Evolutionary conservation across 2,888 invertebrate genomes (phyloP), one percentile per base, ranked within the genome.

Genomic region (Neoaliturus tenellus): DNA sequence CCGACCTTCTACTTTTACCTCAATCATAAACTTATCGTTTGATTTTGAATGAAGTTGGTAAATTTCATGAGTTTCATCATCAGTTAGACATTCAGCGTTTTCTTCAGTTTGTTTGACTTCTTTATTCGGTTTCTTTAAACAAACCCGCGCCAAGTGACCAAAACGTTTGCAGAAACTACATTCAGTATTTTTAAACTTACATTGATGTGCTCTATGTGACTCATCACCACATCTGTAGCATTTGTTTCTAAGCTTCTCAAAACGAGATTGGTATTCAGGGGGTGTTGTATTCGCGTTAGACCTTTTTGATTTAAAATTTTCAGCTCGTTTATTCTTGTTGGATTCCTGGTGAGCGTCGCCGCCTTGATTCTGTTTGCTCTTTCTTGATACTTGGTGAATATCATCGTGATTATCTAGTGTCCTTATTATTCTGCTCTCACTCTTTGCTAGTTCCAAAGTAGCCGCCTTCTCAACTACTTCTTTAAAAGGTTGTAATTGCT

Each of bases 81-180:
- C 41, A n/a, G n/a, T n/a, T 41, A 17, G 28, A 31, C 23, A 2
- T 73, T 73, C 73, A 12, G 12, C 23, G 5, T 20, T 39, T 73
- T 73, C 73, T 12, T 73, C 73, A n/a, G 73, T 41, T 73, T 73
- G 73, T 35, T 73, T 73, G 39, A 73, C 35, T 39, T 73, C 41
- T 23, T 41, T 73, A 20, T 10, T 12, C 33, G 73, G 12, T 23
- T 73, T 73, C 20, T 25, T 73, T 35, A 41, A 39, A 20, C 73
- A 73, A 12, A 73, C 73, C n/a, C 14, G 73, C 23, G 73, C 4
- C 41, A 73, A 39, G 73, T 73, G 73, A 23, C 73, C 73, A 23
- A 73, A 2, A 41, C 41, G 35, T 73, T 73, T 73, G 41, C 73
- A 73, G 23, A 41, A 73, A 25, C 23, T 73, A 25, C 73, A 73